A percentile compares a stretch with the other conserved stretches of the same genome.
These are phyloP conservation scores for Lobophora halterata DNA, from an alignment of 2,888 invertebrate species.

Conservation along the genomic window DNA sequence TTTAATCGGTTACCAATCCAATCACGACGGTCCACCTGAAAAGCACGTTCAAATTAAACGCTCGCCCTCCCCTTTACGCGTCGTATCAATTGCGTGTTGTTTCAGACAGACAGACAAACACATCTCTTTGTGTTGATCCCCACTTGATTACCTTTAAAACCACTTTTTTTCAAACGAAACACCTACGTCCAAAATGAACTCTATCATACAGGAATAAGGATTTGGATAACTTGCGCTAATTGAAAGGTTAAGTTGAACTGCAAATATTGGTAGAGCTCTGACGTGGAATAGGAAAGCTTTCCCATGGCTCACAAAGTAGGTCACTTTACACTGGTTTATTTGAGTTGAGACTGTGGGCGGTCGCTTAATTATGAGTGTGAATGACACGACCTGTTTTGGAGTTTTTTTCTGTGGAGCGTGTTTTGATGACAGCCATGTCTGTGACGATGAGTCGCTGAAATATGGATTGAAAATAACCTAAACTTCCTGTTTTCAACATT, in stretches of 20 bases:
- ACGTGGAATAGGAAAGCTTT: constrained; percentile 37
- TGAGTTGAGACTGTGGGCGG: constrained; percentile 54
- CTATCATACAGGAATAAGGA: constrained; percentile 33
- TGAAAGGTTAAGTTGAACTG: constrained; percentile 11
- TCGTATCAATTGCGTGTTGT: constrained; percentile 67
- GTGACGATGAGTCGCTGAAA: constrained; percentile 38
- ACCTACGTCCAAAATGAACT: constrained; percentile 22
- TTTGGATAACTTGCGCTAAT: constrained; percentile 27
- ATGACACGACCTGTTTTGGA: constrained; percentile 60
- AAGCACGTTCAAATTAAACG: constrained; percentile 52
- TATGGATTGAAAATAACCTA: constrained; percentile 25
- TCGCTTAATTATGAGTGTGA: constrained; percentile 73
- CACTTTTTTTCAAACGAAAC: constrained; percentile 32
- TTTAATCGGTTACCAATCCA: constrained; percentile 28
- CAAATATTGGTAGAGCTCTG: constrained; percentile 52
- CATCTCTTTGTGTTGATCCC: constrained; percentile 57
- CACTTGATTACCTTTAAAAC: constrained; percentile 65
- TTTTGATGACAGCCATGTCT: constrained; percentile 43
- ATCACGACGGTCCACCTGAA: constrained; percentile 27
- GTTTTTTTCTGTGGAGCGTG: constrained; percentile 52
- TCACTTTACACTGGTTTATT: constrained; percentile 57
- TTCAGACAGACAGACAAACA: constrained; percentile 67
- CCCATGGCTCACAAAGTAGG: constrained; percentile 29
- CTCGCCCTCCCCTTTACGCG: constrained; percentile 53
- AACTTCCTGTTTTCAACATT: constrained; percentile 10